Evolutionary conservation across 2,888 invertebrate species (phyloP), one percentile per base, ranked within the genome.

Genomic region (Marasmarcha lunaedactyla): DNA sequence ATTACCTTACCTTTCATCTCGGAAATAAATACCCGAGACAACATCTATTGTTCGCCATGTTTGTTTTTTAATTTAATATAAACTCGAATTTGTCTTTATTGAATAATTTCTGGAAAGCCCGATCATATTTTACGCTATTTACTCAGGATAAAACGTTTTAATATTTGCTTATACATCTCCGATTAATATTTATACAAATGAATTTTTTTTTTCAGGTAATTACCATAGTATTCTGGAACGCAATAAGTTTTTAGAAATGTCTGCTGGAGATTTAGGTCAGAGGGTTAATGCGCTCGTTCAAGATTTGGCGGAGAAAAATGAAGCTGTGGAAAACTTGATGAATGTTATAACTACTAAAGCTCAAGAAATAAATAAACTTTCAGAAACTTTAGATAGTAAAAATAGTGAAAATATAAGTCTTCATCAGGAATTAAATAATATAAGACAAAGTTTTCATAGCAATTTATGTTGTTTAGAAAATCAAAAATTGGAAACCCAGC

Each of bases 241-340:
- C 7, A 70, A 68, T 48, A 56, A 65, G 9, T 59, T 61, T 46
- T 65, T 77, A 35, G 71, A 77, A 54, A 59, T 64, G 46, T 63
- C 59, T 47, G 52, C 63, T 25, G 52, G 65, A 40, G 55, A 55
- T 43, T 58, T 51, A n/a, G 50, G 50, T 43, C 52, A 60, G 4
- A 57, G 68, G 52, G 42, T 64, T 27, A 46, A 61, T 33, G 53
- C 50, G 37, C 44, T 73, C 27, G 45, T 55, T 2, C 47, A 57
- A 47, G 62, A 68, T 20, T 37, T 67, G 2, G 47, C 57, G 42
- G 61, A 65, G 39, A 73, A 73, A 54, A 45, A 57, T 2, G 50
- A 38, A 13, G 71, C 67, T 1, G 51, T 71, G 4, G 62, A 63
- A 20, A 71, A 73, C 48, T 56, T 72, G 35, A 54, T 59, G 10